These are phyloP conservation scores for Gorsachius goisagi DNA, from an alignment of 2,113 vertebrate species.

Conservation along the genomic window DNA sequence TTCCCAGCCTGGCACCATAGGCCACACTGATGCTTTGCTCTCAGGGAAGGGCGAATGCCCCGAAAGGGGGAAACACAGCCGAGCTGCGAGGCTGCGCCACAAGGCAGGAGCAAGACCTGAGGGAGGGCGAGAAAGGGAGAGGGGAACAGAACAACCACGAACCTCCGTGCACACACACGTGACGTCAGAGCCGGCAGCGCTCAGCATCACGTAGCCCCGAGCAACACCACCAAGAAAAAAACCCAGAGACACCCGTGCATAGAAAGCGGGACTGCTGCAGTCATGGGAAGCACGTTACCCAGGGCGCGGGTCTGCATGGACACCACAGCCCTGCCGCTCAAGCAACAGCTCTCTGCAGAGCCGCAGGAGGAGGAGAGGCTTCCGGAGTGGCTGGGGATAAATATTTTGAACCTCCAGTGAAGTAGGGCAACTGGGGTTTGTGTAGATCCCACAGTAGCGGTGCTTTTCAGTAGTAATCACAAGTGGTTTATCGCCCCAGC, in stretches of 20 bases:
- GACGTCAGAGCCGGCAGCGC: rapidly evolving
- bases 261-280: not conserved
- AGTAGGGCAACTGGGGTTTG: not conserved
- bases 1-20: not conserved
- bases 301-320: rapidly evolving
- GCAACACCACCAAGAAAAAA: not conserved
- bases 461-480: not conserved
- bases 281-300: not conserved
- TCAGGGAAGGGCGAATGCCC: rapidly evolving
- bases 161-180: not conserved
- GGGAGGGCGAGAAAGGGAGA: not conserved
- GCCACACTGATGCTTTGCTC: rapidly evolving
- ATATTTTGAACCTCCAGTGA: not conserved
- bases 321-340: not conserved
- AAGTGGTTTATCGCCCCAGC: not conserved
- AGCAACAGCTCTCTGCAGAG: not conserved
- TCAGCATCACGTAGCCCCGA: not conserved
- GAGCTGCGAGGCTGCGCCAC: rapidly evolving
- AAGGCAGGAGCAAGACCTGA: not conserved
- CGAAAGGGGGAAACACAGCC: rapidly evolving
- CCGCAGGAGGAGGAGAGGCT: not conserved
- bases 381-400: not conserved
- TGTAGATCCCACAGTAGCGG: not conserved
- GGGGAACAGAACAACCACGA: not conserved
- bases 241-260: rapidly evolving